These are phyloP conservation scores for Aleiodes sp. DNA, from an alignment of 1,140 invertebrate species.

Conservation along the genomic window DNA sequence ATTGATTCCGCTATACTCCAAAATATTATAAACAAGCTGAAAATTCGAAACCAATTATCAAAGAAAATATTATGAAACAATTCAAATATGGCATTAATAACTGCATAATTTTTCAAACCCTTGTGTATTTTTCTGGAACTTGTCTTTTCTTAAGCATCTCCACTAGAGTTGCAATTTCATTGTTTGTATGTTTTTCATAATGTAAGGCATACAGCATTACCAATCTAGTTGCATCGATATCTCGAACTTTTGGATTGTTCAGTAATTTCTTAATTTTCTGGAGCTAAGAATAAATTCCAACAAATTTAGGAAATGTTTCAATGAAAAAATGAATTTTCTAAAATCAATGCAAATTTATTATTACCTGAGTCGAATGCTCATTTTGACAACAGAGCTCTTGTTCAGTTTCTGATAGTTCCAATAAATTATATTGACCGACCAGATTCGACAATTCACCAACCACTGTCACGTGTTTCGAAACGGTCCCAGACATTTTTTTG, in stretches of 20 bases:
- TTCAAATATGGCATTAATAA: no score
- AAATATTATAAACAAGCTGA: slow-evolving; percentile 74
- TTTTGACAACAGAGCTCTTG: slow-evolving; percentile 95
- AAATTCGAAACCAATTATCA: no score
- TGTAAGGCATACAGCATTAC: slow-evolving; percentile 93
- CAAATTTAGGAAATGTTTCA: slow-evolving; percentile 43
- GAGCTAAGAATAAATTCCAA: no score
- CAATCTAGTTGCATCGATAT: slow-evolving; percentile 85
- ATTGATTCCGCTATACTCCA: slow-evolving; percentile 85
- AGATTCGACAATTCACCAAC: slow-evolving; percentile 92
- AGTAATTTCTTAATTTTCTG: slow-evolving; percentile 79
- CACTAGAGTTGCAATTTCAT: slow-evolving; percentile 80
- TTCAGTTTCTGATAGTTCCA: slow-evolving; percentile 95
- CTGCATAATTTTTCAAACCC: no score
- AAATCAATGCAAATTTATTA: no score
- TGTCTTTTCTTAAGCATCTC: slow-evolving; percentile 78
- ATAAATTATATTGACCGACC: slow-evolving; percentile 80
- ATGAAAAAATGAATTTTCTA: no score
- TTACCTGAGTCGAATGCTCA: slow-evolving; percentile 91
- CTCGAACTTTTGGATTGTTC: slow-evolving; percentile 74
- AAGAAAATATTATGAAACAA: slow-evolving; percentile 13
- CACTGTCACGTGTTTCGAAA: slow-evolving; percentile 96
- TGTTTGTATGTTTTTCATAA: slow-evolving; percentile 90
- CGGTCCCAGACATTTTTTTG: slow-evolving; percentile 98
- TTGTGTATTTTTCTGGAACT: slow-evolving; percentile 69